Base-by-base conservation (phyloP, 1,140 invertebrate genomes). In the Octopus sinensis region DNA sequence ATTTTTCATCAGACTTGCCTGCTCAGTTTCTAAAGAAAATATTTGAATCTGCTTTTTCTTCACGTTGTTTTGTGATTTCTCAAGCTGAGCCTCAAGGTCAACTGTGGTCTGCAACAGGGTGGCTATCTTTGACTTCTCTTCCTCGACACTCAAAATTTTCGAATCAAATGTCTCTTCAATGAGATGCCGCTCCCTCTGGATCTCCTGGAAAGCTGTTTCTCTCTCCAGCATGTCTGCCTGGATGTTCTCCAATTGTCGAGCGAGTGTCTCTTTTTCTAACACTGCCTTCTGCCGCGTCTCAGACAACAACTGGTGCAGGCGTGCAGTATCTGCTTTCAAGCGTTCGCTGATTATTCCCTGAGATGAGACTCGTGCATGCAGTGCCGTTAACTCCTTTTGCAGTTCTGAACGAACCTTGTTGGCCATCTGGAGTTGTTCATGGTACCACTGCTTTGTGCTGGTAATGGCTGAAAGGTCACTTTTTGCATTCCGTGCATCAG, bases 201-300 rank as follows among this genome's bases (percentile, higher is more conserved):
- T 90, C 81, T 92, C 90, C 73, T 89, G 86, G 84, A 92, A 90
- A 5, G 88, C 86, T 4, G 91, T 88, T 83, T 92, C 91, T 9
- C 91, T 83, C 73, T 91, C 91, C 86, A 91, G 86, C 91, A 92
- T 91, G 82, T 92, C 91, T 43, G 87, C 87, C 85, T 92, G 88
- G 82, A 92, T 92, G n/a, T 86, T 85, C 82, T 92, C 91, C 79
- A 92, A 81, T 83, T 91, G 91, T 54, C 89, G 86, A 80, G 91
- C 90, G 76, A 92, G 85, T 53, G 86, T 77, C 83, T 92, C 90
- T 84, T 92, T 92, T 76, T 92, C 91, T 79, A 88, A 86, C 78
- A 91, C 82, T 9, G 88, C 88, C 81, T 87, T 88, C 76, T 91
- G 88, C 78, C 91, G 90, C 51, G 85, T 88, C 54, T 92, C 90